phyloP scores from a whole-genome alignment of 2,888 invertebrate genomes.

The Brachynemurus nebulosus region DNA sequence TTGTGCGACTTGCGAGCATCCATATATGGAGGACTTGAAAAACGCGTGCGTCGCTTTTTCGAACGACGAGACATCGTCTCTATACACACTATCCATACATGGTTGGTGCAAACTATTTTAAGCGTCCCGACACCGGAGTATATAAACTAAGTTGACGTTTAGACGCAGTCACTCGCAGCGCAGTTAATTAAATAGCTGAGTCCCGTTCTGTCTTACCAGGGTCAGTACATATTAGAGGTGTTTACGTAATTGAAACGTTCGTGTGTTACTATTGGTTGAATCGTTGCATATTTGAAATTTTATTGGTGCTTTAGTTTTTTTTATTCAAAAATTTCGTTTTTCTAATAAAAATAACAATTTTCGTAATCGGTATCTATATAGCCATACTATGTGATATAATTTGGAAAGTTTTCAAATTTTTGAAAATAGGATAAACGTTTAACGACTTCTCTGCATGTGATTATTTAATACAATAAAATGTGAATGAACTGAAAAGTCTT shows the following conservation, averaged over 20 bases:
- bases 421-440: too few species aligned
- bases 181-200: conserved; percentile 25
- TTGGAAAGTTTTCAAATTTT: too few species aligned
- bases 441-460: too few species aligned
- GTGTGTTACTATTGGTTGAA: background rate
- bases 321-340: too few species aligned
- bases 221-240: conserved; percentile 8
- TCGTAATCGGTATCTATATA: too few species aligned
- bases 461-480: too few species aligned
- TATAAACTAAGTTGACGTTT: conserved; percentile 20
- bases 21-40: conserved; percentile 8
- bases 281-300: background rate
- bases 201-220: conserved; percentile 15
- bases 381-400: too few species aligned
- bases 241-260: background rate
- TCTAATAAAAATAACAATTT: too few species aligned
- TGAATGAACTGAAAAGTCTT: background rate
- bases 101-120: conserved; percentile 8
- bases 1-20: too few species aligned
- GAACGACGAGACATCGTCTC: conserved; percentile 4
- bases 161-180: conserved; percentile 23
- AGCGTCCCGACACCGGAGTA: conserved; percentile 23
- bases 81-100: conserved; percentile 10
- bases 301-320: background rate
- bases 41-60: conserved; percentile 8